Percentiles rank a stretch among this genome's conserved stretches.
Evolutionary conservation across 2,888 invertebrate species (phyloP).

Genomic region (Bombylius discolor): DNA sequence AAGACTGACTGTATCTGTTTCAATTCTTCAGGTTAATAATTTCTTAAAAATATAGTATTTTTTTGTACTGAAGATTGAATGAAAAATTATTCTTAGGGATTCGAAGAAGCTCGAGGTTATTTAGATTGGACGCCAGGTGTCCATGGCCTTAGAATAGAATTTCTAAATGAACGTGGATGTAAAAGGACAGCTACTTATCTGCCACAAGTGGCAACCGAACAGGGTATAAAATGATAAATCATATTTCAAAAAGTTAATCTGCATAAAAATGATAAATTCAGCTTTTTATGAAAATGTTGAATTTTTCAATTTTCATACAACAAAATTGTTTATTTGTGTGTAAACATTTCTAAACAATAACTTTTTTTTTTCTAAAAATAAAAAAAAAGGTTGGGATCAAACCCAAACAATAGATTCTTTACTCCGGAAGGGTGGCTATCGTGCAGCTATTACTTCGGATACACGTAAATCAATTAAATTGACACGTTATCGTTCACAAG

Average conservation of each 20-base stretch:
- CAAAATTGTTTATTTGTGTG: no score
- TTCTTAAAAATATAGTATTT: no score
- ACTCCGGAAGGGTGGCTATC: constrained; percentile 92
- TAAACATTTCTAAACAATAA: not conserved
- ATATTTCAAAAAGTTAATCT: not conserved
- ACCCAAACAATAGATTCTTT: constrained; percentile 96
- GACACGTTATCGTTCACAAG: constrained; percentile 94
- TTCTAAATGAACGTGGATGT: constrained; percentile 81
- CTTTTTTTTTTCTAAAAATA: constrained; percentile 16
- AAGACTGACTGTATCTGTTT: constrained; percentile 86
- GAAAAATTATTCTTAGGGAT: constrained; percentile 41
- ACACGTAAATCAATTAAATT: constrained; percentile 80
- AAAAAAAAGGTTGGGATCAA: constrained; percentile 85
- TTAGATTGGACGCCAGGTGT: constrained; percentile 95
- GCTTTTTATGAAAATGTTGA: not conserved
- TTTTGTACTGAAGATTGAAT: not conserved
- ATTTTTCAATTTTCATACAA: not conserved
- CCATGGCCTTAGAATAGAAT: constrained; percentile 97
- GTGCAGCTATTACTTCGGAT: constrained; percentile 78
- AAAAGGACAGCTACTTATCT: constrained; percentile 96
- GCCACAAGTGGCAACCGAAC: constrained; percentile 95
- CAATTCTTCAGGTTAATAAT: constrained; percentile 59
- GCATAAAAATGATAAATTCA: not conserved
- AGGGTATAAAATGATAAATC: constrained; percentile 50
- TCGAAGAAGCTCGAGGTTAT: constrained; percentile 90